phyloP scores from a whole-genome alignment of 2,113 vertebrate species.

The Apodemus speciosus region DNA sequence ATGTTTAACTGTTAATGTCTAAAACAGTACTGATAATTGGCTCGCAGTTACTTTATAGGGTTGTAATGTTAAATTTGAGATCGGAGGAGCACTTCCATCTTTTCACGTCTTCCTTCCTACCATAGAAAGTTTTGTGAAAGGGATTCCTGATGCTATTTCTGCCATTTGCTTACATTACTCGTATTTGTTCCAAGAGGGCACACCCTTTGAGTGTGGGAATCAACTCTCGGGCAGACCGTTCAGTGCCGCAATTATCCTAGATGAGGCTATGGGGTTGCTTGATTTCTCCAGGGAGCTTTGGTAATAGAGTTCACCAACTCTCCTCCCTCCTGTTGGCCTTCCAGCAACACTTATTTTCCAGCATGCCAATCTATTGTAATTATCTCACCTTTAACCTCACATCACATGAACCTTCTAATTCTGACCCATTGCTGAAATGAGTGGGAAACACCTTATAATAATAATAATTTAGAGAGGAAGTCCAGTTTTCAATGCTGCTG shows the following conservation, averaged over 20 bases:
- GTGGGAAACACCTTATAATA: conserved; percentile 38
- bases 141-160: conserved; percentile 82
- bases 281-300: conserved; percentile 66
- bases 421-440: conserved; percentile 42
- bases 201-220: conserved; percentile 82
- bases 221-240: conserved; percentile 60
- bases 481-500: not conserved
- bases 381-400: conserved; percentile 62
- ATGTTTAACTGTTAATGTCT: conserved; percentile 61
- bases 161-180: conserved; percentile 75
- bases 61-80: conserved; percentile 79
- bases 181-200: conserved; percentile 76
- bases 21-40: conserved; percentile 59
- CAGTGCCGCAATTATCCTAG: conserved; percentile 64
- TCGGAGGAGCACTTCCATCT: conserved; percentile 73
- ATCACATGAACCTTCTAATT: conserved; percentile 56
- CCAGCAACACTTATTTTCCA: conserved; percentile 48
- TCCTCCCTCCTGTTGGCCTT: not conserved
- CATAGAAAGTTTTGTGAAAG: conserved; percentile 82
- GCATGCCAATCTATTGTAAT: not conserved
- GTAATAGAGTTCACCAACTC: not conserved
- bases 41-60: conserved; percentile 23
- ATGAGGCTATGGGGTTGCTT: conserved; percentile 49
- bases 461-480: conserved; percentile 29
- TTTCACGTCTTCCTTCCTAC: conserved; percentile 82